phyloP scores from a whole-genome alignment of 2,113 vertebrate genomes.

The Peromyscus maniculatus region DNA sequence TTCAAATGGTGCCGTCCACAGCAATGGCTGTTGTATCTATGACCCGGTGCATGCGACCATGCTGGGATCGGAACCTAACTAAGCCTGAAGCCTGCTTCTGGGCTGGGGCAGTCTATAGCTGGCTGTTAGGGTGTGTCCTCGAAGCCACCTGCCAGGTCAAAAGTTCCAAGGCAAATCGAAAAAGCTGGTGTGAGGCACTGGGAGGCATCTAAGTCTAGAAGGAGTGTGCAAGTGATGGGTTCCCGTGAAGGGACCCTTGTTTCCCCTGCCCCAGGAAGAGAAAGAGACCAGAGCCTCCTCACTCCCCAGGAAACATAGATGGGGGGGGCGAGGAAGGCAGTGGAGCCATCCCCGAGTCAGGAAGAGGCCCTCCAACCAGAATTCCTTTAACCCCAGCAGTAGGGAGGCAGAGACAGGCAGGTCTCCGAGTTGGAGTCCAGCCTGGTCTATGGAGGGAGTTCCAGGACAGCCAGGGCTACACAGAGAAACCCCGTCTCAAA shows the following conservation, averaged over 20 bases:
- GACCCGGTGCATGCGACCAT: no score
- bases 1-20: neutral
- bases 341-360: neutral
- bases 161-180: neutral
- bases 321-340: no score
- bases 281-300: neutral
- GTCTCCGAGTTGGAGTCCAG: neutral
- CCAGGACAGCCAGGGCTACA: neutral
- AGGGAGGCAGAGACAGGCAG: neutral
- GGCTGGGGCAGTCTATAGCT: neutral
- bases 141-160: neutral
- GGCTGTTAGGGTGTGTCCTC: no score
- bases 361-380: neutral
- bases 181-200: no score
- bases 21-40: neutral
- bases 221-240: neutral
- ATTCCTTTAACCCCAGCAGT: neutral
- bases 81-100: neutral
- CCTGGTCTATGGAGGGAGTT: neutral
- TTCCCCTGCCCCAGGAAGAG: neutral
- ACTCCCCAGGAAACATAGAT: neutral
- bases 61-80: neutral
- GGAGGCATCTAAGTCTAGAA: neutral
- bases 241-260: neutral
- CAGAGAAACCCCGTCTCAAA: neutral